Evolutionary conservation across 2,797 vertebrate genomes (phyloP).

Genomic region (Gymnoscopelus microlampas): DNA sequence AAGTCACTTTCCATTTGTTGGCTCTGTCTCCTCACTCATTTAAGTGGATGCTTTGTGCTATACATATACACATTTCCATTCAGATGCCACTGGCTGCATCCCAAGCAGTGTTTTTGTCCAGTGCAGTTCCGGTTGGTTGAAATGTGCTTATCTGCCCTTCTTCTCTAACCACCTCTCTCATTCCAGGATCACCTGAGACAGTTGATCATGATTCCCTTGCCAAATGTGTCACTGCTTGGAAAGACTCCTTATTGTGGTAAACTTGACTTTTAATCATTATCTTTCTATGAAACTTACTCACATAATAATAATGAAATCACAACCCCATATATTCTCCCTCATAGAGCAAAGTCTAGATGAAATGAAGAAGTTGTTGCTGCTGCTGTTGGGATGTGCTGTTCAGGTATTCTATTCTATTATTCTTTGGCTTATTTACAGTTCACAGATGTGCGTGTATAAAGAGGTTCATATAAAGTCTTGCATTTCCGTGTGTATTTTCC

Average conservation of each 20-base stretch:
- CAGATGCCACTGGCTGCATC: constrained; percentile 41
- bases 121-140: constrained; percentile 17
- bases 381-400: constrained; percentile 94
- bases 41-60: constrained; percentile 58
- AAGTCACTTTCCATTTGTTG: constrained; percentile 44
- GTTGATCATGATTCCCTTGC: constrained; percentile 92
- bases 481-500: no score
- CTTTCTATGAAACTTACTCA: constrained; percentile 21
- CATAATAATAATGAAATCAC: background rate
- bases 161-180: constrained; percentile 13
- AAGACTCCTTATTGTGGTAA: constrained; percentile 92
- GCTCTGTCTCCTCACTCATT: constrained; percentile 52
- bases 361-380: constrained; percentile 89
- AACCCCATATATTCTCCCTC: background rate
- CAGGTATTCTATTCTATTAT: constrained; percentile 81
- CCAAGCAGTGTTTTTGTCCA: constrained; percentile 27
- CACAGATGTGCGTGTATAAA: background rate
- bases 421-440: background rate
- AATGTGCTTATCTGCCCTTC: constrained; percentile 31
- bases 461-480: no score
- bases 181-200: constrained; percentile 91
- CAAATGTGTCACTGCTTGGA: constrained; percentile 90
- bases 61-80: constrained; percentile 56
- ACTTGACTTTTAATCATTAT: constrained; percentile 21
- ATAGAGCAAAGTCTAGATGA: constrained; percentile 93